Conservation (phyloP, 1,140 invertebrate species). For the Tetranychus cinnabarinus region DNA sequence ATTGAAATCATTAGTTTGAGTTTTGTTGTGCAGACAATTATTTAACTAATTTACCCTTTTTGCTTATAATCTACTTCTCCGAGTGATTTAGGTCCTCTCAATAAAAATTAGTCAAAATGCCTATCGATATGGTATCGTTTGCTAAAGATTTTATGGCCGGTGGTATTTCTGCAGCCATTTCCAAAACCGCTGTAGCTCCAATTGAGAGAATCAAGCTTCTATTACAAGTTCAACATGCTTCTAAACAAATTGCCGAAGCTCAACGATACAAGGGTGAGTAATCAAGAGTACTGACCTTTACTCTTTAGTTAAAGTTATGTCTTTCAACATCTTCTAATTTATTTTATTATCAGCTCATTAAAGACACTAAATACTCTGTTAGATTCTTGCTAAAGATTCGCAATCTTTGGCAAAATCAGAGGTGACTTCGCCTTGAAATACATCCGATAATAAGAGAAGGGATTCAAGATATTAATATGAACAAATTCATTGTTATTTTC, state of each 20-base stretch:
- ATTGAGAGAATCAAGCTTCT: slow-evolving; percentile 18
- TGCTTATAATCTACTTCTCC: too few species aligned
- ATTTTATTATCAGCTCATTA: too few species aligned
- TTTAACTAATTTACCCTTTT: too few species aligned
- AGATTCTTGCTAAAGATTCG: too few species aligned
- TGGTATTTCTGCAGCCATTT: slow-evolving; percentile 58
- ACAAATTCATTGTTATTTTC: too few species aligned
- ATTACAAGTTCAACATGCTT: slow-evolving; percentile 38
- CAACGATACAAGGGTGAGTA: slow-evolving; percentile 51
- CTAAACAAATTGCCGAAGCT: slow-evolving; percentile 52
- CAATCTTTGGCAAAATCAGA: too few species aligned
- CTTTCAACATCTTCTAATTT: slow-evolving; percentile 6
- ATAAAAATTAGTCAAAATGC: not conserved
- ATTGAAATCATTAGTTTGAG: too few species aligned
- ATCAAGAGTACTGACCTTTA: not conserved
- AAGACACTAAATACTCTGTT: too few species aligned
- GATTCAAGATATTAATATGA: not conserved
- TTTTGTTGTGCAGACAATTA: too few species aligned
- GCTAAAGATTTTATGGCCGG: slow-evolving; percentile 62
- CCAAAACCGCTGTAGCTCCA: slow-evolving; percentile 35
- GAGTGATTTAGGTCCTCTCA: too few species aligned
- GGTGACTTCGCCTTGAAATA: too few species aligned
- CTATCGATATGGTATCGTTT: slow-evolving; percentile 24
- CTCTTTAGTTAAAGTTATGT: not conserved
- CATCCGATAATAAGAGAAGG: too few species aligned